Evolutionary conservation across 2,797 vertebrate species (phyloP).

Genomic region (Borostomias antarcticus): DNA sequence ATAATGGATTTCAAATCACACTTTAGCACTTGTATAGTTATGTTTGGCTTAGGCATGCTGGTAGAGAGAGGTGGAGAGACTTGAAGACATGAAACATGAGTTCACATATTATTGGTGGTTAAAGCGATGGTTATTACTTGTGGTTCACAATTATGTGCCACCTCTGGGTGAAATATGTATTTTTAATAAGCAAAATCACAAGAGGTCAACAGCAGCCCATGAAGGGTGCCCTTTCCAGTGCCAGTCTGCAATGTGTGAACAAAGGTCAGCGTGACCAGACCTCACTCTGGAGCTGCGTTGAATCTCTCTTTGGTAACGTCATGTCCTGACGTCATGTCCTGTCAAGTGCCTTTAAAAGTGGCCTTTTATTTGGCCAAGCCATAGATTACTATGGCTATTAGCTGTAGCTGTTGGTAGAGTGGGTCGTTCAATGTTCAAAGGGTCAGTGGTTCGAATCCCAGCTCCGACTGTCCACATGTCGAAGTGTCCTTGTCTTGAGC

Average conservation of each 20-base stretch:
- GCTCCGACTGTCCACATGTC: no score
- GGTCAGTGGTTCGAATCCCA: no score
- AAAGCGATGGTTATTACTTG: conserved; percentile 41
- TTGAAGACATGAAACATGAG: conserved; percentile 39
- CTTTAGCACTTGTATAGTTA: background rate
- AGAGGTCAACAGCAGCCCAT: conserved; percentile 9
- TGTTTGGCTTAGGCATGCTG: background rate
- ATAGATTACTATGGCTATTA: no score
- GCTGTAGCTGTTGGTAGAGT: no score
- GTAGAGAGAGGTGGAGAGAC: background rate
- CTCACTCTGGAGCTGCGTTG: background rate
- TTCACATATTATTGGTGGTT: conserved; percentile 40
- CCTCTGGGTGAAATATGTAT: conserved; percentile 52
- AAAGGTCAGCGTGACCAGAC: background rate
- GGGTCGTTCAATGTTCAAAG: no score
- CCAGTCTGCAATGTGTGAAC: background rate
- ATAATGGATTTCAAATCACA: background rate
- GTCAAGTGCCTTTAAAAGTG: background rate
- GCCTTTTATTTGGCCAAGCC: no score
- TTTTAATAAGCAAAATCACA: conserved; percentile 9
- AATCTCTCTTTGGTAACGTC: background rate
- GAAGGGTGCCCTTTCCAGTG: background rate
- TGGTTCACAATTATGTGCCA: conserved; percentile 57
- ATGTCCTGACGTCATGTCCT: background rate
- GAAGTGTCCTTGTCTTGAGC: no score